Base-by-base conservation (phyloP, 2,797 vertebrate species). In the Eulemur coronatus region DNA sequence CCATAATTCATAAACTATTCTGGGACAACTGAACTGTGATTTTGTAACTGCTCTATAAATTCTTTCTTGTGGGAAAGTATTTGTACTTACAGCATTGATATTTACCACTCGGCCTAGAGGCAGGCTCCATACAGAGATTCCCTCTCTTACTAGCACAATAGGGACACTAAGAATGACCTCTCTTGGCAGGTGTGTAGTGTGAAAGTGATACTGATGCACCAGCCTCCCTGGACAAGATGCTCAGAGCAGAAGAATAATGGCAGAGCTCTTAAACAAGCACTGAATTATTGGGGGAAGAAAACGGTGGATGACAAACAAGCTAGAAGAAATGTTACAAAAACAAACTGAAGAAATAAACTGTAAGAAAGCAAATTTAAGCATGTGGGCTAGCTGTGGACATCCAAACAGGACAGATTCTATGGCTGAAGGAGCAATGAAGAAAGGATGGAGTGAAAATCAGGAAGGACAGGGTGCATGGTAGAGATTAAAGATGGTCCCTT, bases 331-430 rank as follows among this genome's bases (percentile, higher is more conserved):
- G 18, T 33, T 22, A 14, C 35, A 28, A 88, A 79, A 38, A 72
- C 20, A 67, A 28, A 41, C 1, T 65, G 13, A 93, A 93, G 52
- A 91, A 96, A 50, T 5, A 28, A 87, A 72, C 6, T n/a, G 28
- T 48, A 52, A 59, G 43, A 63, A 92, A 59, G 65, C 13, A 61
- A 73, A 55, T 35, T 65, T 43, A 81, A 69, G 14, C 10, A 13
- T 9, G 5, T 43, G 59, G 24, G 15, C n/a, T 70, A 38, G 48
- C 50, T 50, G 1, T 55, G 55, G n/a, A 84, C 17, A 90, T 70
- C 26, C n/a, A 94, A 72, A 35, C 3, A 38, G 84, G 30, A 3
- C 80, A 67, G 52, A 89, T 89, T 93, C 79, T 72, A 92, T 1
- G 46, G 38, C 33, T 65, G 26, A 95, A 78, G 38, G 15, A 70